A percentile compares a stretch with the other conserved stretches of the same genome.
Conservation (phyloP, 2,888 invertebrate species). For the Syritta pipiens region DNA sequence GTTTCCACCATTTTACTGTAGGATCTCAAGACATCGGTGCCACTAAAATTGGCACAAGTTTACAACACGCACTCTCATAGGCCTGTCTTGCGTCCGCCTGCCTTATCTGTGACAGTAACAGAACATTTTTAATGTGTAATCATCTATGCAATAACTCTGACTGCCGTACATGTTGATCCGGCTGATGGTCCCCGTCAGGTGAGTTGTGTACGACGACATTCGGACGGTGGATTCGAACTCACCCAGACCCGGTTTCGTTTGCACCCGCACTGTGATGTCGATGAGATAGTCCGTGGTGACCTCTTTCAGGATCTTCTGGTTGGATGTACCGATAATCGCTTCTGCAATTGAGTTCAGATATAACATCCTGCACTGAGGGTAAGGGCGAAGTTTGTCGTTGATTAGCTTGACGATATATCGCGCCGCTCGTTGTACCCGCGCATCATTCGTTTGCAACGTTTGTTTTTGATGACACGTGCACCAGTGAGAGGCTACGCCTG, state of each 20-base stretch:
- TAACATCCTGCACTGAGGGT: slow-evolving; percentile 85
- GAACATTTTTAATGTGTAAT: slow-evolving; percentile 87
- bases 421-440: slow-evolving; percentile 82
- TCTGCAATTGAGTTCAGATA: slow-evolving; percentile 83
- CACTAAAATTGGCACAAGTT: slow-evolving; percentile 19
- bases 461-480: slow-evolving; percentile 90
- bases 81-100: too few relatives aligned
- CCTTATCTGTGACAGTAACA: slow-evolving; percentile 84
- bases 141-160: slow-evolving; percentile 88
- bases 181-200: slow-evolving; percentile 84
- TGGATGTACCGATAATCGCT: slow-evolving; percentile 82
- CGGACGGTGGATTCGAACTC: slow-evolving; percentile 89
- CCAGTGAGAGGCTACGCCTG: slow-evolving; percentile 91
- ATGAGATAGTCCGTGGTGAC: slow-evolving; percentile 75
- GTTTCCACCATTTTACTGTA: too few relatives aligned
- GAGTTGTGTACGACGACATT: slow-evolving; percentile 75
- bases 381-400: slow-evolving; percentile 82
- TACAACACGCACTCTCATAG: slow-evolving; percentile 7
- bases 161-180: slow-evolving; percentile 89
- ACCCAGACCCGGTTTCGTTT: slow-evolving; percentile 81
- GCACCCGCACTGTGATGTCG: slow-evolving; percentile 79
- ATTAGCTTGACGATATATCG: slow-evolving; percentile 83
- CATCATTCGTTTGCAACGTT: slow-evolving; percentile 81
- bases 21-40: too few relatives aligned
- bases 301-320: slow-evolving; percentile 76